A percentile compares a stretch with the other conserved stretches of the same genome.
These are phyloP conservation scores for Sclerodermus sp. DNA, from an alignment of 2,888 invertebrate genomes.

Conservation along the genomic window DNA sequence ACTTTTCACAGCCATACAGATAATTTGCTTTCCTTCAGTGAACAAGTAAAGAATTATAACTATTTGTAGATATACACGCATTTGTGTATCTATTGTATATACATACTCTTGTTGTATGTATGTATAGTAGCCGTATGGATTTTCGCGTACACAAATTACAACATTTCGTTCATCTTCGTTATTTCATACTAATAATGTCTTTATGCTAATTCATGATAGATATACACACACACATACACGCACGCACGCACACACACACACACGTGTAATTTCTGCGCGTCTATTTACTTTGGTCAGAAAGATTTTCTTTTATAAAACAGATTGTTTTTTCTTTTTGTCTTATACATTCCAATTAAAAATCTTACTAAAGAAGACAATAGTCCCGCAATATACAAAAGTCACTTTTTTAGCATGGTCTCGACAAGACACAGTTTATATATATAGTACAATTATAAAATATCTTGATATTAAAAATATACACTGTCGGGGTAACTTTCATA, in stretches of 20 bases:
- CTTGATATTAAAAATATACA: conserved; percentile 53
- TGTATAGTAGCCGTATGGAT: conserved; percentile 6
- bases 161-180: conserved; percentile 5
- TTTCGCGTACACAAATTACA: conserved; percentile 3
- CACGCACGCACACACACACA: too few relatives aligned
- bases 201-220: too few relatives aligned
- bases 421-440: conserved; percentile 17
- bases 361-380: conserved; percentile 22
- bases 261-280: conserved; percentile 24
- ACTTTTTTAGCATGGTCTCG: conserved; percentile 11
- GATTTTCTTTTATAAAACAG: conserved; percentile 32
- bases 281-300: conserved; percentile 46
- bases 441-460: conserved; percentile 44
- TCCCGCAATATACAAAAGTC: conserved; percentile 27
- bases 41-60: conserved; percentile 43
- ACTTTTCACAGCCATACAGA: conserved; percentile 59
- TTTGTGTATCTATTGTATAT: conserved; percentile 7
- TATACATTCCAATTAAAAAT: conserved; percentile 29
- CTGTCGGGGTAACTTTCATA: conserved; percentile 55
- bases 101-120: conserved; percentile 11
- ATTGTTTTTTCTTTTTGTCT: conserved; percentile 5
- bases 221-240: too few relatives aligned
- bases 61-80: conserved; percentile 31
- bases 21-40: conserved; percentile 57
- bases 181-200: neutral